Base-by-base conservation (phyloP, 2,888 invertebrate genomes). In the Chalcosyrphus nemorum region DNA sequence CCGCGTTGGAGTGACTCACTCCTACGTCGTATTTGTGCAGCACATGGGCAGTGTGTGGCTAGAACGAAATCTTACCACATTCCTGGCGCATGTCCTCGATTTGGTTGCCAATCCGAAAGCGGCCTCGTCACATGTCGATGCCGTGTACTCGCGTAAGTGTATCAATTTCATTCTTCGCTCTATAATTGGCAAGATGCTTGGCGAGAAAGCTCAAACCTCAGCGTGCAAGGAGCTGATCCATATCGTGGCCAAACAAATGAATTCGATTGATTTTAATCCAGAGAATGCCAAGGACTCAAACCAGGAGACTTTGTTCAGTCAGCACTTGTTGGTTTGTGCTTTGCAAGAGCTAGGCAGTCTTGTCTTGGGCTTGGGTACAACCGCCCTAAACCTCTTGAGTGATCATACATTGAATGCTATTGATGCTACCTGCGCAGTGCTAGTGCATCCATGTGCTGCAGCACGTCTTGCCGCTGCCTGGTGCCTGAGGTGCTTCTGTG, bases 91-190 rank as follows among this genome's bases (percentile, higher is more conserved):
- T 90, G 94, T 99, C 3, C 92, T 99, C 59, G 98, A 98, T 88
- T 92, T 99, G 86, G 98, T 99, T 19, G 97, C 98, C 0, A 98
- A 98, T 92, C 98, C 98, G 0, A 97, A 97, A 92, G 97, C 98
- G 0, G 97, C 98, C 0, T 97, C 97, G 11, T 97, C 98, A 0
- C 99, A 99, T 89, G 98, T 99, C 0, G 99, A 99, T 91, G 98
- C 98, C 11, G 98, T 99, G 1, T 98, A 99, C 91, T 98, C 99
- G 0, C 94, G 99, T 87, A 98, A 98, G 92, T 99, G 99, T 91
- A 97, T 99, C 81, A 97, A 97, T 90, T 99, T 98, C 91, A 97
- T 99, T 87, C 92, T 99, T 70, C 94, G 98, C 57, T 96, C 97
- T 82, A 95, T 98, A 0, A 93, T 99, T 38, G 98, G 99, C 0